These are phyloP conservation scores for Marmota flaviventris DNA, from an alignment of 2,113 vertebrate species.

Conservation along the genomic window DNA sequence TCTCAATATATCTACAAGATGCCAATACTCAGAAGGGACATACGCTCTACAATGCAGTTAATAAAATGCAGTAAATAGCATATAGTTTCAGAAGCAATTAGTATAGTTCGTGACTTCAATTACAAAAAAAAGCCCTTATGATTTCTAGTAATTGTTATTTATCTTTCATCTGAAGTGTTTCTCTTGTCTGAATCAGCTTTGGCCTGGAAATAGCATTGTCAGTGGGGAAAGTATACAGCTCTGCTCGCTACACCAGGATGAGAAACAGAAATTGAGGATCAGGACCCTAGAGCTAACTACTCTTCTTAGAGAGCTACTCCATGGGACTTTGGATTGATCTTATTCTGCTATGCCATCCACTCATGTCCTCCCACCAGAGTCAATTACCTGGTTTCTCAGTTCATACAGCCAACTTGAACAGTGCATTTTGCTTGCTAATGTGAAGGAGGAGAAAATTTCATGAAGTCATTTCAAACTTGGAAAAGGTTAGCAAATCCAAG, in stretches of 20 bases:
- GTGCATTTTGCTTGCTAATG: slow-evolving; percentile 62
- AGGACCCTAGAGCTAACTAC: slow-evolving; percentile 37
- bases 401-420: not conserved
- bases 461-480: slow-evolving; percentile 23
- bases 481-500: slow-evolving; percentile 53
- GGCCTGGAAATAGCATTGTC: slow-evolving; percentile 67
- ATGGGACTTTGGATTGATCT: slow-evolving; percentile 37
- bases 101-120: slow-evolving; percentile 62
- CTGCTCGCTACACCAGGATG: not conserved
- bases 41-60: not conserved
- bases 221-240: not conserved
- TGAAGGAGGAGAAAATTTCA: slow-evolving; percentile 51
- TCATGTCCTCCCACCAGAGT: slow-evolving; percentile 58
- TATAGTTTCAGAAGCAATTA: slow-evolving; percentile 42
- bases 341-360: slow-evolving; percentile 18
- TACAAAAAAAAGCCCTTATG: slow-evolving; percentile 72
- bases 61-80: slow-evolving; percentile 74
- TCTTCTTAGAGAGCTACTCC: slow-evolving; percentile 66
- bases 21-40: slow-evolving; percentile 8
- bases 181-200: slow-evolving; percentile 66
- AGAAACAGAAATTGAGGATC: slow-evolving; percentile 52
- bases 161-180: slow-evolving; percentile 79
- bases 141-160: slow-evolving; percentile 83
- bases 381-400: slow-evolving; percentile 59
- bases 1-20: slow-evolving; percentile 1